Evolutionary conservation across 2,888 invertebrate species (phyloP).

Genomic region (Pheosia tremula): DNA sequence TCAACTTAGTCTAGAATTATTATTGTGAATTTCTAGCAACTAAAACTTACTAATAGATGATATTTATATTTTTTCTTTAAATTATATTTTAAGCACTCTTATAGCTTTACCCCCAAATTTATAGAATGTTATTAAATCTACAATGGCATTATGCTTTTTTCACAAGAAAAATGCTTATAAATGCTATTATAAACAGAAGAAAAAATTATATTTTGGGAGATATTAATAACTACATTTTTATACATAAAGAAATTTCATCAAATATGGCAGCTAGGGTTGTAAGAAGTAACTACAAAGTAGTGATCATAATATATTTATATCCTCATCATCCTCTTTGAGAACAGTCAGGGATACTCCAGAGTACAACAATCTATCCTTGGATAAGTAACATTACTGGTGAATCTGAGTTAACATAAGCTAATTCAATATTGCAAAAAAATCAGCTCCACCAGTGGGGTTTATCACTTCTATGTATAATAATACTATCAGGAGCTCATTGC

Average conservation of each 20-base stretch:
- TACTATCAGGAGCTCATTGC: conserved; percentile 22
- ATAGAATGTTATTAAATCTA: too few relatives aligned
- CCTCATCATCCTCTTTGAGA: conserved; percentile 39
- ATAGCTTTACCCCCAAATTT: conserved; percentile 31
- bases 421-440: conserved; percentile 28
- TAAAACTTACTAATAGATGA: conserved; percentile 35
- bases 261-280: conserved; percentile 71
- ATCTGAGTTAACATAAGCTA: conserved; percentile 22
- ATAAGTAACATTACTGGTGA: conserved; percentile 20
- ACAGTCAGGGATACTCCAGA: conserved; percentile 30
- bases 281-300: conserved; percentile 46
- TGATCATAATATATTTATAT: conserved; percentile 39
- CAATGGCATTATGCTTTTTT: too few relatives aligned
- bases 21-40: conserved; percentile 26
- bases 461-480: conserved; percentile 24
- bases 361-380: conserved; percentile 40
- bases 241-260: conserved; percentile 51
- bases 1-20: conserved; percentile 23
- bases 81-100: conserved; percentile 52
- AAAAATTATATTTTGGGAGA: too few relatives aligned
- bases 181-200: too few relatives aligned
- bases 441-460: conserved; percentile 22
- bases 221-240: conserved; percentile 40
- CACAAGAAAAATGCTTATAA: too few relatives aligned
- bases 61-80: conserved; percentile 27